phyloP scores from a whole-genome alignment of 2,113 vertebrate species.

The Apeltes quadracus region DNA sequence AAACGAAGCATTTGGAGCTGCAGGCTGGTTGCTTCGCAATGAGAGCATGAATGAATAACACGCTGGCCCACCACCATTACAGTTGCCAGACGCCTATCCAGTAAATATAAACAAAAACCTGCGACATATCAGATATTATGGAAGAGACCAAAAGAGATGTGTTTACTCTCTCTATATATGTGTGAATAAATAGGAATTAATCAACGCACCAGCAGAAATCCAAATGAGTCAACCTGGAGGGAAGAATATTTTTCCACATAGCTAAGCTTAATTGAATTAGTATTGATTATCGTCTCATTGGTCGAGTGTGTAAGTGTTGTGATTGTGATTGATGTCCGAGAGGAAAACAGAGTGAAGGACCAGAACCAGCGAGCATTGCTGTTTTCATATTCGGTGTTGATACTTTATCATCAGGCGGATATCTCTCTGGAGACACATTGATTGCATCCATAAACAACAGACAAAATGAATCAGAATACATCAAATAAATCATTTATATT shows the following conservation, averaged over 20 bases:
- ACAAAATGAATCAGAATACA: not conserved
- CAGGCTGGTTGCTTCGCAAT: slow-evolving; percentile 51
- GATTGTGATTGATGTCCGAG: slow-evolving; percentile 1
- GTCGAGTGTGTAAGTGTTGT: slow-evolving; percentile 8
- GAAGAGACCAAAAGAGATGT: slow-evolving; percentile 8
- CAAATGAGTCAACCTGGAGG: not conserved
- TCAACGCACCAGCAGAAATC: not conserved
- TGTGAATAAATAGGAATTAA: not conserved
- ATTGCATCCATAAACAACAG: not conserved
- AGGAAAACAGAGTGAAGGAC: slow-evolving; percentile 6
- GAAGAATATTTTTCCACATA: not conserved
- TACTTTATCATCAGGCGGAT: not conserved
- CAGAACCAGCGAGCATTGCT: not conserved
- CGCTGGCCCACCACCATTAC: slow-evolving; percentile 51
- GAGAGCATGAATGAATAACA: slow-evolving; percentile 59
- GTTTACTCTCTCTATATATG: not conserved
- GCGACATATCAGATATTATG: slow-evolving; percentile 33
- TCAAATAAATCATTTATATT: not conserved
- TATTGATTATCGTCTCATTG: not conserved
- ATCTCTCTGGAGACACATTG: not conserved
- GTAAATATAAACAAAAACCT: not conserved
- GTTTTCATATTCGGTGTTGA: slow-evolving; percentile 1
- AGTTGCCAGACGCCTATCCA: slow-evolving; percentile 50
- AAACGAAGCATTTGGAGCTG: slow-evolving; percentile 52
- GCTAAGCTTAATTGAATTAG: not conserved